Conservation (phyloP, 2,797 vertebrate genomes). For the Helostoma temminkii region DNA sequence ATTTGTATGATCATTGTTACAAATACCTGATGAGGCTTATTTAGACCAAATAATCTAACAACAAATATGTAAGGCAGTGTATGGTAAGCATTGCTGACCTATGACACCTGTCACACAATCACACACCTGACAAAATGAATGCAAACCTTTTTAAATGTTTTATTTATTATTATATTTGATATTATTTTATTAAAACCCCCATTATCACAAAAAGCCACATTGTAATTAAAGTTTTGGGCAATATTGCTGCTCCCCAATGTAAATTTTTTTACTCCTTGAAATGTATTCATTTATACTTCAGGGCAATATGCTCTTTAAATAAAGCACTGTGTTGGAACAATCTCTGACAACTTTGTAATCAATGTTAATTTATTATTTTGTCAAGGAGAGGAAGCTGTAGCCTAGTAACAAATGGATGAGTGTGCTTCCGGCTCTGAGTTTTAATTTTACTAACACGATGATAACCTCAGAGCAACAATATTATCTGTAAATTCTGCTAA, state of each 20-base stretch:
- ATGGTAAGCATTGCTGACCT: too few species aligned
- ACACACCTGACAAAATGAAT: too few species aligned
- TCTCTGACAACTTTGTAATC: not conserved
- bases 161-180: too few species aligned
- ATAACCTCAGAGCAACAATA: slow-evolving; percentile 17
- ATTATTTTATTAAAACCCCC: too few species aligned
- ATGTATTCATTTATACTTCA: not conserved
- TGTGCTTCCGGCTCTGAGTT: slow-evolving; percentile 16
- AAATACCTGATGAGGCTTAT: not conserved
- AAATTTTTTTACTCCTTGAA: not conserved
- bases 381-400: not conserved
- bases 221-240: too few species aligned
- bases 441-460: slow-evolving; percentile 28
- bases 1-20: not conserved
- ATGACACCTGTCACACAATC: too few species aligned
- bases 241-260: not conserved
- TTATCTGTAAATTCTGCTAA: slow-evolving; percentile 22
- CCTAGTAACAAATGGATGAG: not conserved
- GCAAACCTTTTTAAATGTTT: too few species aligned
- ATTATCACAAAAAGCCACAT: too few species aligned
- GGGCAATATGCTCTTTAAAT: not conserved
- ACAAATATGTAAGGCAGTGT: too few species aligned
- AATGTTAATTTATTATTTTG: slow-evolving; percentile 1
- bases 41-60: not conserved
- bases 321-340: not conserved